Conservation (phyloP, 2,113 vertebrate species). For the Tupaia tana region DNA sequence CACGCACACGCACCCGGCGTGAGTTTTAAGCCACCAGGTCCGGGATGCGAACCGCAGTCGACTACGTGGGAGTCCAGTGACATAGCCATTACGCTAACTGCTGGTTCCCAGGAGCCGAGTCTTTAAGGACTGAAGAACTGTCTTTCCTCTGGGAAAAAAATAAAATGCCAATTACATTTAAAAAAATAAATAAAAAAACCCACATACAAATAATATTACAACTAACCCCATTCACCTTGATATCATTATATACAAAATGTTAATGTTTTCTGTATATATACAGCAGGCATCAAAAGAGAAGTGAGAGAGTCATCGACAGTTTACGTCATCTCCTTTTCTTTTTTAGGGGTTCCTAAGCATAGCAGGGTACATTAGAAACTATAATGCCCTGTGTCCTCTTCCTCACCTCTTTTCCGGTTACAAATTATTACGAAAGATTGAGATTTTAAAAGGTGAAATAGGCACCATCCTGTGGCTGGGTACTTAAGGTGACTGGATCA, state of each 20-base stretch:
- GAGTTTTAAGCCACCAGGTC: too few relatives aligned
- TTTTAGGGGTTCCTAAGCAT: not conserved
- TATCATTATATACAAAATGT: not conserved
- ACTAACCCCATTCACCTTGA: not conserved
- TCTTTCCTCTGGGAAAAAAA: too few relatives aligned
- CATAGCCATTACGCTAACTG: too few relatives aligned
- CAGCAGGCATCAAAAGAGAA: not conserved
- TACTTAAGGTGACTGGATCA: too few relatives aligned
- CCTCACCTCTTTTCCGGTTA: not conserved
- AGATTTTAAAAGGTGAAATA: not conserved
- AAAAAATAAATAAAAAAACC: too few relatives aligned
- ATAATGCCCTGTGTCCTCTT: not conserved
- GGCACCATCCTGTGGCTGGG: too few relatives aligned
- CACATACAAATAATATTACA: not conserved
- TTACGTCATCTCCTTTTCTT: not conserved
- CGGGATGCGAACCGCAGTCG: too few relatives aligned
- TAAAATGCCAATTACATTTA: too few relatives aligned
- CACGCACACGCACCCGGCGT: too few relatives aligned
- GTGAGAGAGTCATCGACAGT: not conserved
- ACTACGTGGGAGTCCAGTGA: too few relatives aligned
- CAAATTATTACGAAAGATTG: not conserved
- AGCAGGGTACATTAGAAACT: not conserved
- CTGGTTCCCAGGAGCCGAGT: too few relatives aligned
- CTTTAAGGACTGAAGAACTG: too few relatives aligned
- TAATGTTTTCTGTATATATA: not conserved